Conservation (phyloP, 2,888 invertebrate genomes). For the Dermolepida albohirtum region DNA sequence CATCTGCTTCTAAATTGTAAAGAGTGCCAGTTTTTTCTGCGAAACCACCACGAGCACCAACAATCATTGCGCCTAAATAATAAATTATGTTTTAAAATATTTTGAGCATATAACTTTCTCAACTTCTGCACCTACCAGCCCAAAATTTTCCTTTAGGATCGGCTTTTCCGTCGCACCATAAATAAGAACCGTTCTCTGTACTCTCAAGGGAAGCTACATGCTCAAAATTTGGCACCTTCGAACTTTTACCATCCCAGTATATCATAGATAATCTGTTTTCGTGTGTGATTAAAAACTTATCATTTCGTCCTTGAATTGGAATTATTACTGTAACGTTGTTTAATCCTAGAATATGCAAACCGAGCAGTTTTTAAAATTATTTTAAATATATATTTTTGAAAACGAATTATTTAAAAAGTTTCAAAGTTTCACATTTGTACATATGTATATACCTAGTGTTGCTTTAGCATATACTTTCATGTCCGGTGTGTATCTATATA, state of each 20-base stretch:
- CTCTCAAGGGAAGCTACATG: slow-evolving; percentile 71
- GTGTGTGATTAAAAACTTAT: slow-evolving; percentile 75
- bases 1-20: slow-evolving; percentile 47
- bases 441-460: slow-evolving; percentile 25
- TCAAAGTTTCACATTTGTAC: too few species aligned
- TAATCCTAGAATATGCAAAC: slow-evolving; percentile 27
- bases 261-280: slow-evolving; percentile 71
- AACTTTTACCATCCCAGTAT: slow-evolving; percentile 73
- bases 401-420: neutral
- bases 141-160: slow-evolving; percentile 80
- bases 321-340: slow-evolving; percentile 69
- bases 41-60: slow-evolving; percentile 47
- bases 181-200: slow-evolving; percentile 67
- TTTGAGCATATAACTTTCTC: neutral
- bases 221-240: slow-evolving; percentile 66
- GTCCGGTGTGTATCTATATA: slow-evolving; percentile 35
- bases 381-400: slow-evolving; percentile 26
- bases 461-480: slow-evolving; percentile 35
- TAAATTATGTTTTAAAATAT: neutral
- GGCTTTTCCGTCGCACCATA: slow-evolving; percentile 85
- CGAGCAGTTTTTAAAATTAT: neutral
- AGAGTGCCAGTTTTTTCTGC: slow-evolving; percentile 46
- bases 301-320: slow-evolving; percentile 71
- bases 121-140: slow-evolving; percentile 69
- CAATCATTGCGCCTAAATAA: slow-evolving; percentile 56